A percentile compares a stretch with the other conserved stretches of the same genome.
Evolutionary conservation across 2,888 invertebrate species (phyloP).

Genomic region (Coleophora deauratella): DNA sequence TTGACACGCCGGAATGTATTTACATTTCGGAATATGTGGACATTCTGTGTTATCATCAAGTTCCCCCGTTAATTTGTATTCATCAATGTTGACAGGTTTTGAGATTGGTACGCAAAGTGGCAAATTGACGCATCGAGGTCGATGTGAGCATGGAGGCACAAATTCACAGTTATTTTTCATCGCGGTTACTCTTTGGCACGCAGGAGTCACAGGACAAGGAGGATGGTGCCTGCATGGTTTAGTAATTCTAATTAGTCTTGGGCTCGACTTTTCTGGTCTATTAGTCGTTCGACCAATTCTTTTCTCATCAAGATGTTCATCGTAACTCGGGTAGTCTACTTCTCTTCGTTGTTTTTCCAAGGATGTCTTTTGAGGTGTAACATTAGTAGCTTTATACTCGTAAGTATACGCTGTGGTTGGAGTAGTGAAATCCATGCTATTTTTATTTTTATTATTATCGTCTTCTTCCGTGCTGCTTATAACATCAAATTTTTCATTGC

Average conservation of each 20-base stretch:
- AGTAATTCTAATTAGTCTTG: slow-evolving; percentile 47
- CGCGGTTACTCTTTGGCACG: slow-evolving; percentile 52
- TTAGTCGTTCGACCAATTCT: too few species aligned
- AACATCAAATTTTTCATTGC: slow-evolving; percentile 46
- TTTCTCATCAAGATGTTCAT: too few species aligned
- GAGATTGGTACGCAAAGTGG: slow-evolving; percentile 53
- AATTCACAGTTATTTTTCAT: slow-evolving; percentile 54
- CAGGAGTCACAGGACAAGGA: slow-evolving; percentile 60
- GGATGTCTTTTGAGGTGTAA: too few species aligned
- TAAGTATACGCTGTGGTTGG: slow-evolving; percentile 25
- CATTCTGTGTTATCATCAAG: slow-evolving; percentile 27
- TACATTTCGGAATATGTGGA: slow-evolving; percentile 28
- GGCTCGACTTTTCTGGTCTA: slow-evolving; percentile 26
- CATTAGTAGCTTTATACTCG: too few species aligned
- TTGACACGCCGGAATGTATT: slow-evolving; percentile 33
- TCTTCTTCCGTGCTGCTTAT: slow-evolving; percentile 43
- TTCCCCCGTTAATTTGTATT: slow-evolving; percentile 26
- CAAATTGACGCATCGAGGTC: slow-evolving; percentile 56
- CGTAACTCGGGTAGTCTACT: too few species aligned
- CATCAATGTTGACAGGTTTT: slow-evolving; percentile 42
- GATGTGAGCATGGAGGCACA: slow-evolving; percentile 55
- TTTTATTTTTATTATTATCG: slow-evolving; percentile 23
- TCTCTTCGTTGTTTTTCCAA: too few species aligned
- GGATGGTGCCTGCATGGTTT: slow-evolving; percentile 64
- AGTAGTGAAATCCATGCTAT: slow-evolving; percentile 22